Evolutionary conservation across 2,888 invertebrate species (phyloP), one percentile per base, ranked within the genome.

Genomic region (Papilio demoleus): DNA sequence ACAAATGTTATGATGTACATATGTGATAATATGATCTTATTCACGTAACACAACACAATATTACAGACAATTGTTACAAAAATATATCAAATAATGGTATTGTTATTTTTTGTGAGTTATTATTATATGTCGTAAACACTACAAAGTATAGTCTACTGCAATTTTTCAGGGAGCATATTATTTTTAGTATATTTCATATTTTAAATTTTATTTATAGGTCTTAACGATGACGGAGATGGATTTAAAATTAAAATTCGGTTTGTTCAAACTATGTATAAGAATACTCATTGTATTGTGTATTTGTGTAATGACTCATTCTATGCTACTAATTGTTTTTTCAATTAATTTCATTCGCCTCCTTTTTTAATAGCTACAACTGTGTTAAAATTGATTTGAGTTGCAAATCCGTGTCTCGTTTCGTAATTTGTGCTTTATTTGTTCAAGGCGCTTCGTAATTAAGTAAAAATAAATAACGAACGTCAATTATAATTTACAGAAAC

Each of bases 171-270:
- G 17, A 19, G 19, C 19, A 11, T 8, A 22, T 1, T 12, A 27
- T 12, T 22, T 0, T 19, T 8, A 19, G 38, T 12, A 19, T 4
- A 8, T 34, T 19, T 58, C 34, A 59, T 68, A 65, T 58, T 61
- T 69, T 59, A 34, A 70, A 67, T 76, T 77, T 19, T 38, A 38
- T 75, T 70, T 76, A 80, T 75, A 76, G 76, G 73, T 74, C 67
- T 61, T 70, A 68, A 73, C 70, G 65, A 88, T 88, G 87, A 83
- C 86, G 78, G 85, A 83, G 67, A 80, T 82, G 75, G 84, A 87
- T 71, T 72, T 81, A 45, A 84, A 86, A 77, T 78, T 87, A 6
- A 79, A 86, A 71, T 87, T 87, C 71, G 90, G 90, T 90, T 83
- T 76, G 89, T 87, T 59, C 56, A 27, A 58, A 53, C 17, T 27